A percentile compares a stretch with the other conserved stretches of the same genome.
These are phyloP conservation scores for Amorpha juglandis DNA, from an alignment of 2,888 invertebrate species.

Conservation along the genomic window DNA sequence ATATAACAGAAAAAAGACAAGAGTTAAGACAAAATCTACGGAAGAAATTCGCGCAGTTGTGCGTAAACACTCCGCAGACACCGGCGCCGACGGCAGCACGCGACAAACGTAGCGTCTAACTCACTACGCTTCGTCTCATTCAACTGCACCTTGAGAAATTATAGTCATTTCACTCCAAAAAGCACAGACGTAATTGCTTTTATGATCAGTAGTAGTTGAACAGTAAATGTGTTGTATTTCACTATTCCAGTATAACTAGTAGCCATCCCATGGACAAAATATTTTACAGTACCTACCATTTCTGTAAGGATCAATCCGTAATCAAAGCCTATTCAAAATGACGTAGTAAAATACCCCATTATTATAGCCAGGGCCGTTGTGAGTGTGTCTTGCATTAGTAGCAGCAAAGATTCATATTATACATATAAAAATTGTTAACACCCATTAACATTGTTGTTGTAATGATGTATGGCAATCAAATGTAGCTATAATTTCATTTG, in stretches of 20 bases:
- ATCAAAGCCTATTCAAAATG: not conserved
- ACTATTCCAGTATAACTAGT: conserved; percentile 4
- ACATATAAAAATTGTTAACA: conserved; percentile 2
- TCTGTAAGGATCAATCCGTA: not conserved
- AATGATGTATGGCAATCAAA: conserved; percentile 1
- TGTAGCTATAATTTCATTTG: not conserved
- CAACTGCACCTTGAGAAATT: conserved; percentile 49
- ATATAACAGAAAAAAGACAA: conserved; percentile 91
- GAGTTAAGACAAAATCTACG: conserved; percentile 92
- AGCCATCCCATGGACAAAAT: not conserved
- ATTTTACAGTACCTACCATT: not conserved
- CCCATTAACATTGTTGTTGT: no score
- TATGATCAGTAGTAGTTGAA: conserved; percentile 12
- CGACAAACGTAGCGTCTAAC: conserved; percentile 58
- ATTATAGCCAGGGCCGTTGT: conserved; percentile 10
- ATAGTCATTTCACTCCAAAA: conserved; percentile 4
- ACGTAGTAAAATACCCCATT: not conserved
- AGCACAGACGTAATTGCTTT: conserved; percentile 3
- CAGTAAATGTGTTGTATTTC: not conserved
- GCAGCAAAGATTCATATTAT: conserved; percentile 3
- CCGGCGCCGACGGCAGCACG: conserved; percentile 47
- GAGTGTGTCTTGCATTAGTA: conserved; percentile 12
- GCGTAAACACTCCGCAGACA: conserved; percentile 81
- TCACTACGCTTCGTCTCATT: conserved; percentile 40
- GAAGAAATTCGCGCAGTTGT: conserved; percentile 92